These are phyloP conservation scores for Chironomus striatipennis DNA, from an alignment of 1,140 invertebrate species.

Conservation along the genomic window DNA sequence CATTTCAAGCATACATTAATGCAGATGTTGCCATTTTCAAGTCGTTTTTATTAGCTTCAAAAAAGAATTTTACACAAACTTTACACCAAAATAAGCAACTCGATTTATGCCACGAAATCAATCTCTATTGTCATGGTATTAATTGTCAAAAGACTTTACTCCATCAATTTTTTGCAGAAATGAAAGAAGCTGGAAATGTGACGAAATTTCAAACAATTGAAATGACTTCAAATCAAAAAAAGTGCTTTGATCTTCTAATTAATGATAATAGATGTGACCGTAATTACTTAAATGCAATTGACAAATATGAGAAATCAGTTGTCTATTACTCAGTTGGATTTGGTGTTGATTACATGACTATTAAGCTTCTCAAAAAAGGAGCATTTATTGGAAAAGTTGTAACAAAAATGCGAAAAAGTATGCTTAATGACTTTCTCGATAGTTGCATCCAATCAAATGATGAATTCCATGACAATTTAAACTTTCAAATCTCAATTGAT, in stretches of 20 bases:
- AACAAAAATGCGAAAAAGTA: too few species aligned
- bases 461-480: neutral
- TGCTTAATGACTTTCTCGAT: too few species aligned
- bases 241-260: constrained; percentile 48
- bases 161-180: neutral
- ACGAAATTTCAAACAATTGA: neutral
- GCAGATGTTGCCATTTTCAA: neutral
- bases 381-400: constrained; percentile 29
- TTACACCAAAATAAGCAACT: neutral
- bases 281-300: constrained; percentile 48
- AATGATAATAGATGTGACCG: constrained; percentile 44
- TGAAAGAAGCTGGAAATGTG: neutral
- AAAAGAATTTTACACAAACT: too few species aligned
- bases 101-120: neutral
- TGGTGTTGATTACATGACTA: constrained; percentile 48
- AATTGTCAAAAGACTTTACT: neutral
- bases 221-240: constrained; percentile 25
- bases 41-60: neutral
- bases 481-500: neutral
- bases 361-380: constrained; percentile 54
- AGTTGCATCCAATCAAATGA: neutral
- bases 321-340: constrained; percentile 72
- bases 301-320: constrained; percentile 63
- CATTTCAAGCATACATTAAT: neutral
- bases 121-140: neutral